A percentile compares a stretch with the other conserved stretches of the same genome.
phyloP scores from a whole-genome alignment of 2,113 vertebrate species.

The Chaenocephalus aceratus region DNA sequence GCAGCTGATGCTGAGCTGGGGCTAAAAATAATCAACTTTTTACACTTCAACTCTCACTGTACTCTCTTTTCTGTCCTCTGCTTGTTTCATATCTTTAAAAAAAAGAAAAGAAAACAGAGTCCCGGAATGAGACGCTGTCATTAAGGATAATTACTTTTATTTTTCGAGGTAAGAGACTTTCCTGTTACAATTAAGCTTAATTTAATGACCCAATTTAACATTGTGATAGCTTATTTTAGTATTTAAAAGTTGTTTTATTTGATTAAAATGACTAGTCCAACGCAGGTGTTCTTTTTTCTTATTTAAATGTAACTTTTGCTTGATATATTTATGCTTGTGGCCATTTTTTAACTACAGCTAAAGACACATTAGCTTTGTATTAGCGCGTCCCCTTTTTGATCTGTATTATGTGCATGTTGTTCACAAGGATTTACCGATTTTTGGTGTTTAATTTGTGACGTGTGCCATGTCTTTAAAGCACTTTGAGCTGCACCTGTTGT shows the following conservation, averaged over 20 bases:
- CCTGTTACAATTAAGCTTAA: neutral
- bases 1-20: conserved; percentile 86
- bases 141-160: conserved; percentile 51
- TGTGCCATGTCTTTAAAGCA: no score
- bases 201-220: neutral
- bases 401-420: no score
- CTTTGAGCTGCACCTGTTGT: no score
- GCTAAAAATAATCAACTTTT: conserved; percentile 94
- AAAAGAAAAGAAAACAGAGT: conserved; percentile 56
- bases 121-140: conserved; percentile 66
- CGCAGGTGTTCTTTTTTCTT: neutral
- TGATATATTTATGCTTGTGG: no score
- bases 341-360: no score
- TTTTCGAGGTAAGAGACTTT: conserved; percentile 68
- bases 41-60: conserved; percentile 55
- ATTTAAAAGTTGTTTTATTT: neutral
- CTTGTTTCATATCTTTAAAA: conserved; percentile 34
- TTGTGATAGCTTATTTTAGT: neutral
- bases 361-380: no score
- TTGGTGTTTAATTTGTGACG: no score
- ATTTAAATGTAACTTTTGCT: no score
- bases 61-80: conserved; percentile 4
- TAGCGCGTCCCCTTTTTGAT: no score
- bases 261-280: neutral
- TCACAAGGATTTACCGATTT: no score